Percentiles rank a stretch among this genome's conserved stretches.
Evolutionary conservation across 2,113 vertebrate genomes (phyloP).

Genomic region (Alligator sinensis): DNA sequence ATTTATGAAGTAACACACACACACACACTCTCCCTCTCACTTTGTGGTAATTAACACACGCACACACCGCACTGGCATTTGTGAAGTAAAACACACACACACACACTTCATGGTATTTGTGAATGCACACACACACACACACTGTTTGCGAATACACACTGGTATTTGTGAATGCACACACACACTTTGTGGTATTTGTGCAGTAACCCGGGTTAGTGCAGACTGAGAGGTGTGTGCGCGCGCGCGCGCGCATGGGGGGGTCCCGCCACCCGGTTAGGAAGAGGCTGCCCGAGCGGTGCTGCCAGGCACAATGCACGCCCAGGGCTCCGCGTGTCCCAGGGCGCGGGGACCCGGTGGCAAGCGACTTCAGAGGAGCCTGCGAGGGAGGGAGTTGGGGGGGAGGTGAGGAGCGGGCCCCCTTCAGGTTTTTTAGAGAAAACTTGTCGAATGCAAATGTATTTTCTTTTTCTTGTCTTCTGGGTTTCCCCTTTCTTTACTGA

Average conservation of each 20-base stretch:
- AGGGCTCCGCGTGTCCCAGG: background rate
- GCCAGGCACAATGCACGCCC: background rate
- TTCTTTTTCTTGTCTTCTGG: background rate
- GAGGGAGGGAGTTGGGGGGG: conserved; percentile 48
- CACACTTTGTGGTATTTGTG: background rate
- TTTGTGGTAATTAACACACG: background rate
- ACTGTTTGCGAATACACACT: too few relatives aligned
- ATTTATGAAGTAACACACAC: too few relatives aligned
- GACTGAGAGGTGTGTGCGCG: too few relatives aligned
- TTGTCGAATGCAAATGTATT: background rate
- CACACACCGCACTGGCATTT: background rate
- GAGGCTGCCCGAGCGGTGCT: too few relatives aligned
- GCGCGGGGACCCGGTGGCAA: background rate
- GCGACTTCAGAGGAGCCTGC: too few relatives aligned
- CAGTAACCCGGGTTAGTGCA: background rate
- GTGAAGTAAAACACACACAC: too few relatives aligned
- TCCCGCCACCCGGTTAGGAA: too few relatives aligned
- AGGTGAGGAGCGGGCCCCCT: conserved; percentile 41
- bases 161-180: too few relatives aligned
- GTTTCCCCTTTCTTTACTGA: background rate
- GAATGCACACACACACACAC: too few relatives aligned
- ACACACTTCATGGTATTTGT: too few relatives aligned
- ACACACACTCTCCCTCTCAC: too few relatives aligned
- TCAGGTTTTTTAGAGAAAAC: background rate
- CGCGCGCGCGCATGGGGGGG: too few relatives aligned